A percentile compares a stretch with the other conserved stretches of the same genome.
These are phyloP conservation scores for Orthosia gracilis DNA, from an alignment of 2,888 invertebrate genomes.

Conservation along the genomic window DNA sequence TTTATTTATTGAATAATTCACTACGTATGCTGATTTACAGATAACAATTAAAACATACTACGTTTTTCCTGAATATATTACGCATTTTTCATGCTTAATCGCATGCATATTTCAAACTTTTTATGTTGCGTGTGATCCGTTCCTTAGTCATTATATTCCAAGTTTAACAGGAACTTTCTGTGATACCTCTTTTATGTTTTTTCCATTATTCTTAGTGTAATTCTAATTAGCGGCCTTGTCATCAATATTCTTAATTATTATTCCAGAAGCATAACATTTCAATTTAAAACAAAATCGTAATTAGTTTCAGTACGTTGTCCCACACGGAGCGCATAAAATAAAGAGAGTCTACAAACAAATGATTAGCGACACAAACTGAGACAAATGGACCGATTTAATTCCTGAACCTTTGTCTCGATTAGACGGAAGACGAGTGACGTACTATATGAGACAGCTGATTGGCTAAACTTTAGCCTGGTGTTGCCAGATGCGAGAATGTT, in stretches of 20 bases:
- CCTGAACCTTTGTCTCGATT: conserved; percentile 80
- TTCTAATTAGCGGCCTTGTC: not conserved
- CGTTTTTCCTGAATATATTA: no score
- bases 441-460: conserved; percentile 56
- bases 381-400: conserved; percentile 80
- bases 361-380: conserved; percentile 77
- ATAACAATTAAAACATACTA: no score
- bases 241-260: conserved; percentile 13
- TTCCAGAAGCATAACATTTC: not conserved
- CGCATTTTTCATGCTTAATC: no score
- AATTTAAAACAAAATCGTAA: conserved; percentile 21
- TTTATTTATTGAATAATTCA: no score
- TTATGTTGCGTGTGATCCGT: no score
- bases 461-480: conserved; percentile 20
- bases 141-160: no score
- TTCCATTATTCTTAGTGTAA: not conserved
- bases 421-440: conserved; percentile 56
- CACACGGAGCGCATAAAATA: conserved; percentile 47
- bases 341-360: conserved; percentile 63
- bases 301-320: conserved; percentile 28
- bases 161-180: not conserved
- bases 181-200: not conserved
- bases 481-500: conserved; percentile 27
- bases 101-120: no score
- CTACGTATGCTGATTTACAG: no score